Evolutionary conservation across 1,140 invertebrate genomes (phyloP), one percentile per base, ranked within the genome.

Genomic region (Ridgeia piscesae): DNA sequence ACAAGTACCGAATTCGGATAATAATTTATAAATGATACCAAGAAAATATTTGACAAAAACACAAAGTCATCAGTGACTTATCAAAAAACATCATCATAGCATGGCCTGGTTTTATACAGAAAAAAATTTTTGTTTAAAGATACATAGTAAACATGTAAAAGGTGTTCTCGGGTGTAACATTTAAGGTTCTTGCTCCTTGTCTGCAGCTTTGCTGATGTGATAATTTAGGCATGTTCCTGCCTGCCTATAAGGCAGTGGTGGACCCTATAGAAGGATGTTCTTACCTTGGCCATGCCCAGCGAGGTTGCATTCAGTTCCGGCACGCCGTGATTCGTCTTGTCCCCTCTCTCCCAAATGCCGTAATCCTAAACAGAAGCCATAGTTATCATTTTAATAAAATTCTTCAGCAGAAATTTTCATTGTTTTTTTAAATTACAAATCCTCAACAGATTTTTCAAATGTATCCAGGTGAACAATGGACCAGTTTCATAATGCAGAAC

Each of bases 341-440:
- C 99, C 35, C 99, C 99, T 95, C 99, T 97, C 96, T 99, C 99
- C 99, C 99, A 99, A 93, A 99, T 98, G 88, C 99, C 99, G 97
- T 99, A 99, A 96, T 99, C 99, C 96, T 97, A 92, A 91, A 94
- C 89, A 94, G 91, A 93, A 93, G 89, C 27, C n/a, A n/a, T n/a
- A n/a, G n/a, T n/a, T n/a, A n/a, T n/a, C n/a, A n/a, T n/a, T 21
- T 50, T 50, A 94, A 89, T 91, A 50, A 8, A 50, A 50, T 35
- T 91, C 27, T 17, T 48, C n/a, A 34, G 31, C 33, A 50, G 8
- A 50, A 50, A 50, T 50, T 21, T n/a, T n/a, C n/a, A 50, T 50
- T 50, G 8, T n/a, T 21, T 50, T 11, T 21, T 50, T 50, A 50
- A n/a, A n/a, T n/a, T n/a, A n/a, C n/a, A n/a, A n/a, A n/a, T n/a